Percentiles rank a stretch among this genome's conserved stretches.
Conservation (phyloP, 2,888 invertebrate species). For the Cephus rjabovi region DNA sequence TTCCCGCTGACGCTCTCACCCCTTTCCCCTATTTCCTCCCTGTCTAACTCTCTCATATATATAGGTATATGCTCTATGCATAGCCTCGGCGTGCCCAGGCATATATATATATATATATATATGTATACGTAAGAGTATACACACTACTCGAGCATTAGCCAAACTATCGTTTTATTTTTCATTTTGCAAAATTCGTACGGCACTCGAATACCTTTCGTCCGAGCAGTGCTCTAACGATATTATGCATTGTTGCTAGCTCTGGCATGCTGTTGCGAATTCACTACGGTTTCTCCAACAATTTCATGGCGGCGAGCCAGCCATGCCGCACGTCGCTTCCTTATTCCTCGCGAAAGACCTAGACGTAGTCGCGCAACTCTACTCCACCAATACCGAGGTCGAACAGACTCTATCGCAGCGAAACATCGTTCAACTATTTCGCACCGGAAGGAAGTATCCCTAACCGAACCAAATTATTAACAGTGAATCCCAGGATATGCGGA, state of each 20-base stretch:
- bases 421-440: not conserved
- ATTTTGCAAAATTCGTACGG: slow-evolving; percentile 23
- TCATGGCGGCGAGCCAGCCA: slow-evolving; percentile 35
- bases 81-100: no score
- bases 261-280: slow-evolving; percentile 34
- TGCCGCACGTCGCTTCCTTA: slow-evolving; percentile 1
- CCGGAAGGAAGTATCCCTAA: not conserved
- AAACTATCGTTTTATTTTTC: slow-evolving; percentile 39
- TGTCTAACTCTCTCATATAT: not conserved
- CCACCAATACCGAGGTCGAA: not conserved
- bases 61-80: not conserved
- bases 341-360: not conserved
- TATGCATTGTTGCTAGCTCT: slow-evolving; percentile 37
- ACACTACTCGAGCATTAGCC: not conserved
- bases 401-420: not conserved
- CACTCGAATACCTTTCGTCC: slow-evolving; percentile 29
- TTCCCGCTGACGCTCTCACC: slow-evolving; percentile 18
- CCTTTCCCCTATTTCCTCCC: slow-evolving; percentile 19
- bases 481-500: not conserved
- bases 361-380: not conserved
- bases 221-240: slow-evolving; percentile 38
- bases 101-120: no score
- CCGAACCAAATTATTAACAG: not conserved
- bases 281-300: slow-evolving; percentile 35
- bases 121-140: not conserved